These are phyloP conservation scores for Actinia equina DNA, from an alignment of 64 coral and sea anemone species.

Conservation along the genomic window DNA sequence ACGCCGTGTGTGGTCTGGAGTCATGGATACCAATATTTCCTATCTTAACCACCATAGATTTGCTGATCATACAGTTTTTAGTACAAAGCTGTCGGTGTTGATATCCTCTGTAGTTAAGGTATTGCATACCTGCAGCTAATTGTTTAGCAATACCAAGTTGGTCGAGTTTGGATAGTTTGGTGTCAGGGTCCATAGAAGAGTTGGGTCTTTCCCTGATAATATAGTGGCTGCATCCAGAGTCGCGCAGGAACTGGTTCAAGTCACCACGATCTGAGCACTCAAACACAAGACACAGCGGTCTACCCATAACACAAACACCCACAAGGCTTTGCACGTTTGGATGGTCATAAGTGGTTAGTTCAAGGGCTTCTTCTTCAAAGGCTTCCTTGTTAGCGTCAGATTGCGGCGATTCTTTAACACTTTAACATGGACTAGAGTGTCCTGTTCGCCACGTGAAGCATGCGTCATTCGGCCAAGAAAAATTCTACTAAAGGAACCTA, in stretches of 20 bases:
- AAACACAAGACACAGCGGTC: constrained; percentile 80
- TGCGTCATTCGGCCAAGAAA: constrained; percentile 71
- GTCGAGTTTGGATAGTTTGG: constrained; percentile 79
- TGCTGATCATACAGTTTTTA: constrained; percentile 78
- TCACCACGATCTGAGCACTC: constrained; percentile 67
- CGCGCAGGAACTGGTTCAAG: constrained; percentile 70
- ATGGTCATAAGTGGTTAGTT: constrained; percentile 69
- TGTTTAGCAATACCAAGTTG: constrained; percentile 87
- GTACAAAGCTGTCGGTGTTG: constrained; percentile 83
- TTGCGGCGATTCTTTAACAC: constrained; percentile 53
- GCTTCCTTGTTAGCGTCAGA: constrained; percentile 38
- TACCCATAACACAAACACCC: constrained; percentile 65
- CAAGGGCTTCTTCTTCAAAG: constrained; percentile 75
- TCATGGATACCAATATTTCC: constrained; percentile 72
- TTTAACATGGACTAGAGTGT: constrained; percentile 74
- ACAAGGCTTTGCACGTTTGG: constrained; percentile 75
- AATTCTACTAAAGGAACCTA: constrained; percentile 50
- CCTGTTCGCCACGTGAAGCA: constrained; percentile 14
- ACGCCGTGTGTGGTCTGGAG: constrained; percentile 63
- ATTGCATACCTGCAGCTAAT: constrained; percentile 89
- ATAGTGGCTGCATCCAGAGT: constrained; percentile 63
- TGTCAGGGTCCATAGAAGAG: constrained; percentile 34
- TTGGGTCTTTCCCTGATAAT: constrained; percentile 42
- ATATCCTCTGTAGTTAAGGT: constrained; percentile 56
- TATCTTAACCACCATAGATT: constrained; percentile 72